Percentiles rank a stretch among this genome's conserved stretches.
Conservation (phyloP, 2,113 vertebrate genomes). For the Kobus ellipsiprymnus region DNA sequence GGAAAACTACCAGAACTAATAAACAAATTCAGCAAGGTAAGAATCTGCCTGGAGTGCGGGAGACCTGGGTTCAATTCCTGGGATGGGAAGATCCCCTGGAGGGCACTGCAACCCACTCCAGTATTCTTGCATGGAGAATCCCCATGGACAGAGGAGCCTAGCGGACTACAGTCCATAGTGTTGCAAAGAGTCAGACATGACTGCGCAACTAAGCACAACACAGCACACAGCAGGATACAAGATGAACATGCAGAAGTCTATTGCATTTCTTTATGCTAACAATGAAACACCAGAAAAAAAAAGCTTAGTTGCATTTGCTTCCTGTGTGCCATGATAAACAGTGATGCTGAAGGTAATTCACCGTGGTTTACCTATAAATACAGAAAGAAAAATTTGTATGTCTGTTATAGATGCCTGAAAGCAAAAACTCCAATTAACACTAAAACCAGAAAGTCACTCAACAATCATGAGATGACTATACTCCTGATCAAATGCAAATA, state of each 20-base stretch:
- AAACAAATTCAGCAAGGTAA: background rate
- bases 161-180: background rate
- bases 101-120: background rate
- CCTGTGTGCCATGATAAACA: background rate
- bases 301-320: background rate
- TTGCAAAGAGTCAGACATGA: background rate
- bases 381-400: background rate
- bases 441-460: background rate
- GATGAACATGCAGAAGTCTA: background rate
- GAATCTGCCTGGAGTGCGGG: background rate
- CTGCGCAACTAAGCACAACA: rapidly evolving
- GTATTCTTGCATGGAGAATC: background rate
- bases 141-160: background rate
- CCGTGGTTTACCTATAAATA: background rate
- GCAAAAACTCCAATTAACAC: background rate
- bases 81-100: background rate
- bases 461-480: background rate
- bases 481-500: background rate
- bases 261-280: background rate
- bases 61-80: background rate
- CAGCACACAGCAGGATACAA: background rate
- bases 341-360: background rate
- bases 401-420: background rate
- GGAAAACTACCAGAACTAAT: background rate
- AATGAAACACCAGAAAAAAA: background rate